Evolutionary conservation across 2,113 vertebrate genomes (phyloP), one percentile per base, ranked within the genome.

Genomic region (Pongo abelii): DNA sequence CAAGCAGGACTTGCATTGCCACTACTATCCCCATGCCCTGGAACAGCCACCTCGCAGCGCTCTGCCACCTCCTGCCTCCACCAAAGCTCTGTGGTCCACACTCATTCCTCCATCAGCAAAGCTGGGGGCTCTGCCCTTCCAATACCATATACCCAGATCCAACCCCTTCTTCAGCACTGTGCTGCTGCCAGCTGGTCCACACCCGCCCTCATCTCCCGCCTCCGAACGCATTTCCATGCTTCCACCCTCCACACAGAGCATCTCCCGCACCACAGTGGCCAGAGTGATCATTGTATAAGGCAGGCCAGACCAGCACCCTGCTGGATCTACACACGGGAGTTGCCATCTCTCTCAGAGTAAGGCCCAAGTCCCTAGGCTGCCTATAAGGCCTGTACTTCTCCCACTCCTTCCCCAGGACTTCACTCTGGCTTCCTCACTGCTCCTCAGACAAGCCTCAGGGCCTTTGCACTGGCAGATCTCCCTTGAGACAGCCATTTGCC

Each of bases 291-390:
- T 81, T 46, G 35, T 20, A 9, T 11, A 16, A 7, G 3, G 20
- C 23, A 50, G 11, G 40, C 55, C 57, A 40, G 75, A n/a, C 57
- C 48, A 23, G 64, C 38, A 10, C 2, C 84, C 92, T 48, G 38
- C 40, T 38, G 1, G 0, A 0, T 79, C 48, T 40, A 25, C 13
- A 23, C 27, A 8, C 32, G 8, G 3, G 0, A 10, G 14, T 11
- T 8, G 6, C 32, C 48, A 22, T 5, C 40, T 80, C 32, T 38
- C 8, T 64, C 14, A 43, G 7, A 89, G 40, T 1, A 1, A 70
- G 52, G 25, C 8, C 59, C 20, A 48, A 77, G 38, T 9, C 38
- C 69, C n/a, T 20, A 40, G 14, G 27, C 8, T 50, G 17, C 55
- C 67, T 35, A 4, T n/a, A 61, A 35, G 43, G 17, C 52, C 35